Conservation (phyloP, 1,140 invertebrate species). For the Hyles vespertilio region DNA sequence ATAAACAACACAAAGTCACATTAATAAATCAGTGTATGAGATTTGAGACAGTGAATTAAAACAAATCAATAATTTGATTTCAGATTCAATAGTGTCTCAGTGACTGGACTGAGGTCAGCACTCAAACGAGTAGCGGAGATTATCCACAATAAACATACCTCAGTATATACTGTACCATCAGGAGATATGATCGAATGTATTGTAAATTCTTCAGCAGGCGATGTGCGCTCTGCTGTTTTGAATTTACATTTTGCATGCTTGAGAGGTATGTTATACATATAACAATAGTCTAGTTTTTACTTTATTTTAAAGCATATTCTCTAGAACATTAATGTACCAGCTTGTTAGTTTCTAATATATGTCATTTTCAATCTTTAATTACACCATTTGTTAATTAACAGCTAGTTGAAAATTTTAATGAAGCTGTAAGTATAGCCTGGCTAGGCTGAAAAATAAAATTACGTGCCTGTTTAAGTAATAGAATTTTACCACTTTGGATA, state of each 20-base stretch:
- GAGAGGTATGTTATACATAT: conserved; percentile 73
- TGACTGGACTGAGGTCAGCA: conserved; percentile 80
- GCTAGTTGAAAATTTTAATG: too few species aligned
- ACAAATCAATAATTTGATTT: conserved; percentile 15
- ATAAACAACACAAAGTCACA: neutral
- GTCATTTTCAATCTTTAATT: too few species aligned
- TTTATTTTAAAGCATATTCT: neutral
- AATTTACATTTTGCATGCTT: conserved; percentile 83
- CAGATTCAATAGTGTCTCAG: conserved; percentile 81
- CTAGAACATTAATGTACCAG: too few species aligned
- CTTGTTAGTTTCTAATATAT: too few species aligned
- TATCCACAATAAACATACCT: conserved; percentile 71
- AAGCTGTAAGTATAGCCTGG: too few species aligned
- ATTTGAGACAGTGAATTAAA: too few species aligned
- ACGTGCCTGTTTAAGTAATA: too few species aligned
- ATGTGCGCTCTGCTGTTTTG: conserved; percentile 82
- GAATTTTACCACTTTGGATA: too few species aligned
- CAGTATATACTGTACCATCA: conserved; percentile 75
- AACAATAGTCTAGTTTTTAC: neutral
- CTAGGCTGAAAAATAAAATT: too few species aligned
- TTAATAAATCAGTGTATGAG: too few species aligned
- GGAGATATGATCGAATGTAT: conserved; percentile 80
- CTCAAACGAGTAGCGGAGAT: conserved; percentile 78
- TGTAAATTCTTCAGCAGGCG: conserved; percentile 80
- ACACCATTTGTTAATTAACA: too few species aligned